Conservation (phyloP, 2,113 vertebrate genomes). For the Sminthopsis crassicaudata region DNA sequence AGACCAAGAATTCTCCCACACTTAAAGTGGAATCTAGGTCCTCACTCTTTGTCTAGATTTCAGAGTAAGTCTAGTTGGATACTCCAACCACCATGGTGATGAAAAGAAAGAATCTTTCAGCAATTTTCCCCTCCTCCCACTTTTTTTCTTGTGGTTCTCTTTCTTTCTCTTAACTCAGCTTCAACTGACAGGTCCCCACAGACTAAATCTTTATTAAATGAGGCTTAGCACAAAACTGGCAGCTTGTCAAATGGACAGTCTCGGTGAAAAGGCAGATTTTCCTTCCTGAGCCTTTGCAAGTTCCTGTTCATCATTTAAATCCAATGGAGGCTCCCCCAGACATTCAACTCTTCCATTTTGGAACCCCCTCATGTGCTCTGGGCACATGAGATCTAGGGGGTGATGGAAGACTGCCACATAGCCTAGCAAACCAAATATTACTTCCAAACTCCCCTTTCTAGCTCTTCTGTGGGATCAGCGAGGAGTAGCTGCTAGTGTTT, state of each 20-base stretch:
- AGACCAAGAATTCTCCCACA: not conserved
- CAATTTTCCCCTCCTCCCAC: not conserved
- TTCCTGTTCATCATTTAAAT: slow-evolving; percentile 70
- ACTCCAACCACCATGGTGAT: slow-evolving; percentile 54
- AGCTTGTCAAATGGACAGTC: slow-evolving; percentile 80
- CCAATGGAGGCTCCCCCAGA: slow-evolving; percentile 16
- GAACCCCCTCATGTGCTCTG: not conserved
- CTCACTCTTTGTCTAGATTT: slow-evolving; percentile 67
- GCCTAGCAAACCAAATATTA: not conserved
- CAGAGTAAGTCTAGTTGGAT: slow-evolving; percentile 70
- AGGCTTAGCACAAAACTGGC: slow-evolving; percentile 82
- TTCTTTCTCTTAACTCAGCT: slow-evolving; percentile 71
- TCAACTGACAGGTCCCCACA: slow-evolving; percentile 78
- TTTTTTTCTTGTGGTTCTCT: not conserved
- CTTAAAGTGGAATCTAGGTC: slow-evolving; percentile 49
- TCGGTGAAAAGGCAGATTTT: slow-evolving; percentile 79
- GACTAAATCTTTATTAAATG: slow-evolving; percentile 83
- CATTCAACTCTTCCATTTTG: slow-evolving; percentile 42
- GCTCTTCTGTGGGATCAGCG: not conserved
- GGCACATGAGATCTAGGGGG: not conserved
- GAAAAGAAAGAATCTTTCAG: slow-evolving; percentile 73
- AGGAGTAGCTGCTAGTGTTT: not conserved
- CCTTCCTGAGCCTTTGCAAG: slow-evolving; percentile 74
- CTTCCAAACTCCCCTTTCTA: not conserved
- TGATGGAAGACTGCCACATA: not conserved